Percentiles rank a stretch among this genome's conserved stretches.
These are phyloP conservation scores for Pomatorhinus ruficollis DNA, from an alignment of 2,113 vertebrate genomes.

Conservation along the genomic window DNA sequence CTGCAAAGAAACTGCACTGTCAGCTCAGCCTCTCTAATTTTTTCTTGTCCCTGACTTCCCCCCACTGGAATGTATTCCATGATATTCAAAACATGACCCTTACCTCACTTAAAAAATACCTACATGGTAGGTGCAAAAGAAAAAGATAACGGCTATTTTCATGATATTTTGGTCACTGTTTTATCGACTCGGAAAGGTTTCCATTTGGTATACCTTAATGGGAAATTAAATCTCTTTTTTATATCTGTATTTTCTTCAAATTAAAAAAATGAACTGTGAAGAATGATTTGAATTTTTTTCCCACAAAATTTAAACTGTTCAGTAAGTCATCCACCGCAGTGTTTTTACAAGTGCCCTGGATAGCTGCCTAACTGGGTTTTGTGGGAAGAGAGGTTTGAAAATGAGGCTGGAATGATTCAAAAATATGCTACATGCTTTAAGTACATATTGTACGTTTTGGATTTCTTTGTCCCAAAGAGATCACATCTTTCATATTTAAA, in stretches of 20 bases:
- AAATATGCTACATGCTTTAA: not conserved
- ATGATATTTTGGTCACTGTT: not conserved
- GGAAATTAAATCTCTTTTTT: constrained; percentile 8
- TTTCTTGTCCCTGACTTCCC: constrained; percentile 32
- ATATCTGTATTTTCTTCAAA: constrained; percentile 22
- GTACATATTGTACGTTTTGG: not conserved
- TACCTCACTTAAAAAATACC: constrained; percentile 47
- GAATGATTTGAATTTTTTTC: not conserved
- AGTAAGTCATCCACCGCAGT: not conserved
- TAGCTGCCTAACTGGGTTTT: not conserved
- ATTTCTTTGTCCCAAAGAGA: not conserved
- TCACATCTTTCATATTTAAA: not conserved
- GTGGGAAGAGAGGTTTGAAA: not conserved
- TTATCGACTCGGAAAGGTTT: constrained; percentile 3
- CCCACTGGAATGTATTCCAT: constrained; percentile 2
- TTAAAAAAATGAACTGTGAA: constrained; percentile 1
- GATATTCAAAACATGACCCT: constrained; percentile 43
- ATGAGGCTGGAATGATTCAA: not conserved
- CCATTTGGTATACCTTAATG: not conserved
- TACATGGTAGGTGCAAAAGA: not conserved
- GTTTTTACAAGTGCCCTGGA: not conserved
- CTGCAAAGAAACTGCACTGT: constrained; percentile 69
- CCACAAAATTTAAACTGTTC: not conserved
- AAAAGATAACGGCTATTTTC: not conserved
- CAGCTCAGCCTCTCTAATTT: constrained; percentile 52